Percentiles rank a stretch among this genome's conserved stretches.
These are phyloP conservation scores for Eupithecia subfuscata DNA, from an alignment of 2,888 invertebrate genomes.

Conservation along the genomic window DNA sequence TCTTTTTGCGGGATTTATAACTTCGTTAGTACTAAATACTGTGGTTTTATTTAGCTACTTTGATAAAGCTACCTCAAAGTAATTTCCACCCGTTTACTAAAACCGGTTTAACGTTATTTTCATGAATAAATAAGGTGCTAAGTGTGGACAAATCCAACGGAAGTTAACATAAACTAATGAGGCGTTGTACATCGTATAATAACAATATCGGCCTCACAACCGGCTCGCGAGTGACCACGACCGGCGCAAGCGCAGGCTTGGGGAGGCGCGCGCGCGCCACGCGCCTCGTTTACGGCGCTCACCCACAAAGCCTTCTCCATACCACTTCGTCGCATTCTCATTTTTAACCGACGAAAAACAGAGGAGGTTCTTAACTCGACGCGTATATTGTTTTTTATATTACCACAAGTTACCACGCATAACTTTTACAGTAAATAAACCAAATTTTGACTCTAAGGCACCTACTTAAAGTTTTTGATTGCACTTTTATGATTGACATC, in stretches of 20 bases:
- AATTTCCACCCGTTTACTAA: background rate
- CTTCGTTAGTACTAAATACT: background rate
- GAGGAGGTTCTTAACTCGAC: too few species aligned
- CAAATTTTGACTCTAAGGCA: background rate
- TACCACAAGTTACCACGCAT: too few species aligned
- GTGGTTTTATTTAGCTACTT: background rate
- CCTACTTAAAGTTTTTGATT: background rate
- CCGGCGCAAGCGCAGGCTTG: slow-evolving; percentile 5
- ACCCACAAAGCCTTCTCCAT: slow-evolving; percentile 27
- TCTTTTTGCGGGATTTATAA: background rate
- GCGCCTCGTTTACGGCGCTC: slow-evolving; percentile 45
- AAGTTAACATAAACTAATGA: slow-evolving; percentile 12
- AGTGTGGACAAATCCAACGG: slow-evolving; percentile 12
- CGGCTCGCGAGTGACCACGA: slow-evolving; percentile 55
- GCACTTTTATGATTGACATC: background rate
- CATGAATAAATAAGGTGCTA: slow-evolving; percentile 12
- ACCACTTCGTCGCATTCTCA: slow-evolving; percentile 15
- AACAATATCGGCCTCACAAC: slow-evolving; percentile 34
- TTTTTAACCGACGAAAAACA: too few species aligned
- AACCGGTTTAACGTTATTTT: slow-evolving; percentile 11
- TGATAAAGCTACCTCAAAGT: background rate
- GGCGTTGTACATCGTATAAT: slow-evolving; percentile 24
- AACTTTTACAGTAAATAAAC: slow-evolving; percentile 7
- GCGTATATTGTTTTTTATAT: too few species aligned
- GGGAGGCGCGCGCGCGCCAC: slow-evolving; percentile 56